Percentiles rank a stretch among this genome's conserved stretches.
phyloP scores from a whole-genome alignment of 1,140 invertebrate species.

The Drosophila carrolli region DNA sequence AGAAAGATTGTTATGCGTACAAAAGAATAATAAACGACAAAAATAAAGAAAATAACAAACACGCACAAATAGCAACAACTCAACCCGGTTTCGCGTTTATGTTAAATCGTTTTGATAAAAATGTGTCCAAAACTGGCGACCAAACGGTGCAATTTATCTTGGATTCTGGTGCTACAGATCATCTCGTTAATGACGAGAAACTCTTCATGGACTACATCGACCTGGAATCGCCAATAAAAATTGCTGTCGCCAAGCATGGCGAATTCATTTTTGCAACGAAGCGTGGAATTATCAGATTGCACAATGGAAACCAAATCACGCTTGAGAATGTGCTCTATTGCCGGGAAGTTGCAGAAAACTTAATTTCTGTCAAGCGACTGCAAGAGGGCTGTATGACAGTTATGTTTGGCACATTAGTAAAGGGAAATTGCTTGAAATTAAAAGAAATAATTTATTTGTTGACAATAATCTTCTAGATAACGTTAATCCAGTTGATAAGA shows the following conservation, averaged over 20 bases:
- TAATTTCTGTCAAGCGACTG: conserved; percentile 21
- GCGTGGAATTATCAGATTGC: too few species aligned
- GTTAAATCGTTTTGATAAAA: not conserved
- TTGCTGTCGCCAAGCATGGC: conserved; percentile 15
- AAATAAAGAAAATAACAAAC: conserved; percentile 12
- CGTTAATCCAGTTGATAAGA: conserved; percentile 39
- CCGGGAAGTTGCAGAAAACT: conserved; percentile 17
- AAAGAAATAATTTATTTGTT: conserved; percentile 67
- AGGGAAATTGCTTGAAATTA: conserved; percentile 71
- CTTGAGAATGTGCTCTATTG: conserved; percentile 21
- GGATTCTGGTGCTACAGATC: conserved; percentile 14
- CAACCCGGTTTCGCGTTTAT: conserved; percentile 3
- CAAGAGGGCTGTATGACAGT: conserved; percentile 14
- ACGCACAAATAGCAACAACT: not conserved
- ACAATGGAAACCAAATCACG: too few species aligned
- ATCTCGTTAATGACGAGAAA: conserved; percentile 7
- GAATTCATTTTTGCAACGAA: too few species aligned
- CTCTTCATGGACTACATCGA: not conserved
- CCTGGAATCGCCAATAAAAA: conserved; percentile 8
- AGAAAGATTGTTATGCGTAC: not conserved
- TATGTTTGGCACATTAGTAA: conserved; percentile 59
- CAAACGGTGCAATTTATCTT: not conserved
- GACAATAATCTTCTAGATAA: conserved; percentile 58
- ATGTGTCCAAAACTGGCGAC: not conserved
- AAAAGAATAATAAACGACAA: conserved; percentile 1